These are phyloP conservation scores for Tethya wilhelma DNA, from an alignment of 37 sponge, comb jelly and placozoan species.

Conservation along the genomic window DNA sequence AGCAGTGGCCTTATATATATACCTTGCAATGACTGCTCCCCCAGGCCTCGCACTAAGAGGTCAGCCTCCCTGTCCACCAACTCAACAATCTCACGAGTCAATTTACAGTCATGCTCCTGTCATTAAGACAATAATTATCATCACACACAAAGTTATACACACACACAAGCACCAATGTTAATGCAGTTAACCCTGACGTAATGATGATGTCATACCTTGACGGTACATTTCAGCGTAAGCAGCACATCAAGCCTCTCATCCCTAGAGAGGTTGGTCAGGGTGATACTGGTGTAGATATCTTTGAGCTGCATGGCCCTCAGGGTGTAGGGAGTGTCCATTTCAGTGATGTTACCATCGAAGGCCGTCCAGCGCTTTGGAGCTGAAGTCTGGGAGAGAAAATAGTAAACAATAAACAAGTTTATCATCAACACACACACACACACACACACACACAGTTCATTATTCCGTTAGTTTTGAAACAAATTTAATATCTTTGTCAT, in stretches of 20 bases:
- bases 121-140: no score
- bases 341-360: constrained; percentile 80
- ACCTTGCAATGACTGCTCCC: constrained; percentile 69
- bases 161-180: neutral
- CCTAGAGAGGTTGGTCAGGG: constrained; percentile 16
- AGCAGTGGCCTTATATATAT: no score
- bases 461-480: no score
- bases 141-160: no score
- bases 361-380: constrained; percentile 88
- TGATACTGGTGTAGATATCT: constrained; percentile 79
- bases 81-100: constrained; percentile 90
- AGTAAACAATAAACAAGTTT: no score
- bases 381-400: no score
- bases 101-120: constrained; percentile 79
- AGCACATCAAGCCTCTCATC: constrained; percentile 89
- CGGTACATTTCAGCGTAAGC: constrained; percentile 81
- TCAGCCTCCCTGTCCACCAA: constrained; percentile 94
- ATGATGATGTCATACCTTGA: constrained; percentile 48
- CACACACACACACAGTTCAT: no score
- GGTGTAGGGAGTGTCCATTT: constrained; percentile 89
- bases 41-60: constrained; percentile 67
- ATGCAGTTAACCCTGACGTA: neutral
- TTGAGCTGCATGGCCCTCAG: constrained; percentile 77
- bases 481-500: no score
- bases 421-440: no score